Evolutionary conservation across 2,113 vertebrate species (phyloP).

Genomic region (Bos taurus): ARS-UCD2.0 NC_037332.1:4781501-4782000

Average conservation of each 20-base stretch:
- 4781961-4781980: conserved; percentile 28
- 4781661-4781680: not conserved
- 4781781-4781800: not conserved
- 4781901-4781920: not conserved
- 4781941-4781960: not conserved
- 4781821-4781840: not conserved
- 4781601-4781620: not conserved
- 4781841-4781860: not conserved
- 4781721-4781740: not conserved
- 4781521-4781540: not conserved
- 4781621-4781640: not conserved
- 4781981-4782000: conserved; percentile 5
- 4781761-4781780: not conserved
- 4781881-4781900: not conserved
- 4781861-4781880: not conserved
- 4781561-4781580: not conserved
- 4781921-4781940: not conserved
- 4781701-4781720: not conserved
- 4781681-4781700: not conserved
- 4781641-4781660: not conserved
- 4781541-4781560: not conserved
- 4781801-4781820: not conserved
- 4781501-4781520: not conserved
- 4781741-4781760: not conserved
- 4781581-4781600: not conserved